Evolutionary conservation across 2,113 vertebrate species (phyloP).

Genomic region (Ceyx melanurus): DNA sequence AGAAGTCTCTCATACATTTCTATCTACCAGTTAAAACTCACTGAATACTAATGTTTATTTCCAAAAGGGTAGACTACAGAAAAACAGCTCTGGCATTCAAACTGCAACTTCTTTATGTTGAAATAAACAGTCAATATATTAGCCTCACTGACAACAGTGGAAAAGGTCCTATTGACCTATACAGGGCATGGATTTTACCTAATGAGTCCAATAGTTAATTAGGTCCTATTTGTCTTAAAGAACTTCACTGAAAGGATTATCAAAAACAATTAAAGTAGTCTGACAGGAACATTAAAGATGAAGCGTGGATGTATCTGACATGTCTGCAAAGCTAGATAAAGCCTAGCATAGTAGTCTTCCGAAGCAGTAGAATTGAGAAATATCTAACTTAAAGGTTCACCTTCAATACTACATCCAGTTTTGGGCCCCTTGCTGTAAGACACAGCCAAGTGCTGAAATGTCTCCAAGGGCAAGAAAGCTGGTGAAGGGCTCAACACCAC

Average conservation of each 20-base stretch:
- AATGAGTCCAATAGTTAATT: background rate
- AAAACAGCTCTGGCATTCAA: background rate
- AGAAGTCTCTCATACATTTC: background rate
- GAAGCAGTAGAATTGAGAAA: background rate
- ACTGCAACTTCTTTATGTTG: background rate
- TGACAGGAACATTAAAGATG: background rate
- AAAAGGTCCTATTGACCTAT: background rate
- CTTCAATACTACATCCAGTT: background rate
- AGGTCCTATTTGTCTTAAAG: background rate
- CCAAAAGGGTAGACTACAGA: background rate
- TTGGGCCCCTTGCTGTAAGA: background rate
- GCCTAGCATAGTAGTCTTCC: background rate
- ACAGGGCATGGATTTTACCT: constrained; percentile 15
- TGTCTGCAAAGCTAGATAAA: background rate
- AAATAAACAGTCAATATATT: background rate
- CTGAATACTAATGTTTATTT: background rate
- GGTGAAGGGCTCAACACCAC: background rate
- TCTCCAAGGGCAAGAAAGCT: background rate
- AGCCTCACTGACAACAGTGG: background rate
- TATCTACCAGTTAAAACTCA: rapidly evolving
- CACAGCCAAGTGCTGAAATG: too few species aligned
- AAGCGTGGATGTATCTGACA: background rate
- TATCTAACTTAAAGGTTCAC: background rate
- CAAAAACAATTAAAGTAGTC: background rate
- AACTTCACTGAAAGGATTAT: background rate